Base-by-base conservation (phyloP, 2,113 vertebrate species). In the Gnathonemus longibarbis region DNA sequence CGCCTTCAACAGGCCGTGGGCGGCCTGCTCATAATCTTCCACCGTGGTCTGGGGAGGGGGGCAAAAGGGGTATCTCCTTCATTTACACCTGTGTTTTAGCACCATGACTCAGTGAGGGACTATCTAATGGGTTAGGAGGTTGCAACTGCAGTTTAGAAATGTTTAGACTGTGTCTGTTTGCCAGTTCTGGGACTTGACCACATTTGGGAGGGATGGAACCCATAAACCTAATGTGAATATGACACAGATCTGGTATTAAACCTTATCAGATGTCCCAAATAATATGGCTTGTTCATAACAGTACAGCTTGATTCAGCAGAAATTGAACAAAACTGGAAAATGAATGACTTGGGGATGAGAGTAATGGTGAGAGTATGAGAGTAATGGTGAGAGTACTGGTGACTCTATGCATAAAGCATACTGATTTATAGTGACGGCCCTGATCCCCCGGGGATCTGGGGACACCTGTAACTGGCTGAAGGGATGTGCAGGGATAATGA, bases 1-100 rank as follows among this genome's bases (percentile, higher is more conserved):
- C 35, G 98, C 98, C 89, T 95, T 97, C 31, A 97, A 95, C 89
- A 99, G 96, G 90, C 96, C 96, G 70, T 96, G 96, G 50, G 97
- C 96, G 8, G 98, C 98, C 93, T 97, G 97, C 91, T 99, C 98
- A 35, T 99, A 99, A 93, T 99, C 98, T 90, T 99, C 98, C 39
- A 99, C 96, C 0, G 97, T 98, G 92, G 99, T 95, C 98, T 99
- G 94, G 8, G 94, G 91, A 94, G 9, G 94, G 85, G 35, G 4
- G 48, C 49, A 74, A 91, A 17, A 19, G 89, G 10, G 88, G 42
- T 0, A 42, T 89, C 15, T 24, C 6, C n/a, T 58, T 70, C 13
- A n/a, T 58, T 45, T 3, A 56, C 17, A 83, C 11, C 15, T 3
- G 46, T 45, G 27, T 70, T 31, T 3, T 31, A 56, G 45, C 83